Evolutionary conservation across 2,888 invertebrate species (phyloP).

Genomic region (Hanleya hanleyi): DNA sequence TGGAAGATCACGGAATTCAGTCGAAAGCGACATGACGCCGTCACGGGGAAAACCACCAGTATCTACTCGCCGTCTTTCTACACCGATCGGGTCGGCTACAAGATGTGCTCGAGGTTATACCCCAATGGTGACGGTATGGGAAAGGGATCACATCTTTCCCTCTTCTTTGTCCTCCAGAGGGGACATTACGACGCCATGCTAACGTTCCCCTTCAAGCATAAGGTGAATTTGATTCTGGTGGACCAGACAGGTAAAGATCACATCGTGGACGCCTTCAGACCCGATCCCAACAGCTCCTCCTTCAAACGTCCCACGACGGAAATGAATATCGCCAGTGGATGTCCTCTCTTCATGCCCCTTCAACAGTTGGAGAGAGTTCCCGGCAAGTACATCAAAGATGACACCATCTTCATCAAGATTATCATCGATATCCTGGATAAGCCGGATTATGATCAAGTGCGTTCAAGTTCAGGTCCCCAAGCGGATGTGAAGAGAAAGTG

Average conservation of each 20-base stretch:
- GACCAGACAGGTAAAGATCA: slow-evolving; percentile 60
- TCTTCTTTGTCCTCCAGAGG: slow-evolving; percentile 71
- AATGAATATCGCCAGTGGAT: slow-evolving; percentile 73
- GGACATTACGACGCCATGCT: slow-evolving; percentile 67
- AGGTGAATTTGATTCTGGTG: slow-evolving; percentile 68
- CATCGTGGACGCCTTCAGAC: slow-evolving; percentile 69
- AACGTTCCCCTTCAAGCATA: slow-evolving; percentile 67
- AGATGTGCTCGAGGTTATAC: slow-evolving; percentile 67
- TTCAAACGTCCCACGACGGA: slow-evolving; percentile 69
- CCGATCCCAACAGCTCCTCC: slow-evolving; percentile 68
- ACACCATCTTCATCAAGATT: slow-evolving; percentile 64
- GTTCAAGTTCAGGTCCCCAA: too few relatives aligned
- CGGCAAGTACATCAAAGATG: slow-evolving; percentile 60
- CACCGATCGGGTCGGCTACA: slow-evolving; percentile 66
- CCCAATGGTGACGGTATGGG: slow-evolving; percentile 71
- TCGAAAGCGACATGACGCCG: slow-evolving; percentile 61
- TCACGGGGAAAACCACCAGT: slow-evolving; percentile 59
- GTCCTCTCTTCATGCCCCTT: slow-evolving; percentile 66
- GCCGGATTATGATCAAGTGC: background rate
- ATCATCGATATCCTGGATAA: slow-evolving; percentile 44
- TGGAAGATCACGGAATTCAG: slow-evolving; percentile 68
- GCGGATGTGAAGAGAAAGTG: too few relatives aligned
- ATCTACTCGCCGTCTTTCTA: slow-evolving; percentile 68
- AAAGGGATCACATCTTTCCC: slow-evolving; percentile 66
- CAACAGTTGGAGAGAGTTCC: slow-evolving; percentile 46